phyloP scores from a whole-genome alignment of 2,888 invertebrate genomes.

The Chesias legatella region DNA sequence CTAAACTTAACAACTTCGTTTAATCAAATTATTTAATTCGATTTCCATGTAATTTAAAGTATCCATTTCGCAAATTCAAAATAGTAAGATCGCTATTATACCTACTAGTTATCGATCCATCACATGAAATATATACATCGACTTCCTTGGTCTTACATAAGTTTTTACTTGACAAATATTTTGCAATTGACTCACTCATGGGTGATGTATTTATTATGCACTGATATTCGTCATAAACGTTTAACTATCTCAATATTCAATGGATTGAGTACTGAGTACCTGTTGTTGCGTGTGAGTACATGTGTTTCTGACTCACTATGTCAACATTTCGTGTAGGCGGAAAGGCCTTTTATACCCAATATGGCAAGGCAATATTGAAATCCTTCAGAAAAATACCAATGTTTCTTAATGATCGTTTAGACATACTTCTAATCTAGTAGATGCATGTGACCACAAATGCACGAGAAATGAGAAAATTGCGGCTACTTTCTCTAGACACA shows the following conservation, averaged over 20 bases:
- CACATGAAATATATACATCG: too few species aligned
- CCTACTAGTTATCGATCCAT: too few species aligned
- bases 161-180: slow-evolving; percentile 5
- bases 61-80: not conserved
- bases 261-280: slow-evolving; percentile 11
- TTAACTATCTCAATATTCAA: too few species aligned
- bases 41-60: not conserved
- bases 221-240: slow-evolving; percentile 20
- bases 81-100: not conserved
- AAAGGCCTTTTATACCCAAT: slow-evolving; percentile 54
- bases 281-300: slow-evolving; percentile 64
- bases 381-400: slow-evolving; percentile 24
- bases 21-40: too few species aligned
- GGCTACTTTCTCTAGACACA: slow-evolving; percentile 53
- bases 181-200: slow-evolving; percentile 39
- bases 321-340: slow-evolving; percentile 70
- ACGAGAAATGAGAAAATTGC: slow-evolving; percentile 33
- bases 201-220: slow-evolving; percentile 49
- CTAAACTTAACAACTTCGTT: too few species aligned
- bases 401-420: not conserved
- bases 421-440: slow-evolving; percentile 9
- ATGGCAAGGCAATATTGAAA: slow-evolving; percentile 44
- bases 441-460: slow-evolving; percentile 26
- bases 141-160: too few species aligned
- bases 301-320: slow-evolving; percentile 65